phyloP scores from a whole-genome alignment of 1,140 invertebrate species.

The Nymphalis io region DNA sequence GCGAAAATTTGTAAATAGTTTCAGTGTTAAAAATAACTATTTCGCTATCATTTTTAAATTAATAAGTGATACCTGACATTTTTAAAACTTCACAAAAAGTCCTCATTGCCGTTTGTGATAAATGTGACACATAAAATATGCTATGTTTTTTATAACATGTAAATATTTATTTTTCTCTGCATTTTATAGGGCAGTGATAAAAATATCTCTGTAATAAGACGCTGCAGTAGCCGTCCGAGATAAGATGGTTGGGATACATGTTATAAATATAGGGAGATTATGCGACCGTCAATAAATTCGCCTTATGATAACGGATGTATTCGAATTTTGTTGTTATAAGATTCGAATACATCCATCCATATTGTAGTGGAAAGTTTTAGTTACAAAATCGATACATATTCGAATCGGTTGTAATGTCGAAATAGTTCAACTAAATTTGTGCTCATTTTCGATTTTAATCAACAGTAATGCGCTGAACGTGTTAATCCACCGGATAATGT shows the following conservation, averaged over 20 bases:
- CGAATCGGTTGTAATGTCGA: conserved; percentile 16
- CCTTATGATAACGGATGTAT: conserved; percentile 54
- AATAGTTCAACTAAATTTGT: conserved; percentile 32
- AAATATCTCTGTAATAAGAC: conserved; percentile 45
- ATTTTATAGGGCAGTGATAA: conserved; percentile 40
- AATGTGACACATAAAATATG: conserved; percentile 5
- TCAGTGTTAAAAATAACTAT: not conserved
- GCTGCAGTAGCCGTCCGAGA: conserved; percentile 49
- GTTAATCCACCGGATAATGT: conserved; percentile 52
- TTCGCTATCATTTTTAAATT: not conserved
- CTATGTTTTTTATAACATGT: conserved; percentile 25
- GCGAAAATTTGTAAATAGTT: not conserved
- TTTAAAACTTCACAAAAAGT: conserved; percentile 8
- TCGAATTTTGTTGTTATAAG: conserved; percentile 49
- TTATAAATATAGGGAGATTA: conserved; percentile 63
- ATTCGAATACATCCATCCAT: too few relatives aligned
- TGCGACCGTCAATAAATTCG: conserved; percentile 53
- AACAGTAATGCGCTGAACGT: conserved; percentile 43
- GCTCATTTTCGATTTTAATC: conserved; percentile 46
- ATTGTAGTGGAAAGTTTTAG: conserved; percentile 3
- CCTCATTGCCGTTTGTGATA: conserved; percentile 13
- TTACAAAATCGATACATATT: conserved; percentile 11
- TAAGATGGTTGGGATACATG: conserved; percentile 53
- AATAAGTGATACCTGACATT: not conserved
- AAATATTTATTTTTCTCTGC: conserved; percentile 29